phyloP scores from a whole-genome alignment of 2,113 vertebrate species.

The Aptenodytes patagonicus region DNA sequence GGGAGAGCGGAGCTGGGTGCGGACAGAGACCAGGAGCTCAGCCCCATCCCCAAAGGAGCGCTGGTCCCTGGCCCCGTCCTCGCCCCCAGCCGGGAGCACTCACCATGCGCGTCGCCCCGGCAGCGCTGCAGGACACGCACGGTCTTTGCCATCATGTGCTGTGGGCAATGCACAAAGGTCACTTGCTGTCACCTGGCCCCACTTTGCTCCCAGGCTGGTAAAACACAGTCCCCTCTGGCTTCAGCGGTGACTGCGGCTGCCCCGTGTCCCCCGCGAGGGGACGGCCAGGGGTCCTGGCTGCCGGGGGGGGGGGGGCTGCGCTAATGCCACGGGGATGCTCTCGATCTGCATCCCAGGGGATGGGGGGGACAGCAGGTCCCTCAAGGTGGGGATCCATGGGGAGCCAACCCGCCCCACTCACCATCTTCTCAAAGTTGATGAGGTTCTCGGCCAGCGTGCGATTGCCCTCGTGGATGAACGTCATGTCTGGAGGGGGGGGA shows the following conservation, averaged over 20 bases:
- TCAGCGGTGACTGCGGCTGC: neutral
- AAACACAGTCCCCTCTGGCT: neutral
- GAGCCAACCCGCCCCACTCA: constrained; percentile 44
- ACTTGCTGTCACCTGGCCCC: neutral
- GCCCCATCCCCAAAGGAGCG: rapidly evolving
- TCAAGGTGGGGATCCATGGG: rapidly evolving
- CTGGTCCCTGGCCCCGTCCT: rapidly evolving
- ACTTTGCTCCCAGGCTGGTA: neutral
- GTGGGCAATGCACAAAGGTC: neutral
- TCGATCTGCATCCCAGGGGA: neutral
- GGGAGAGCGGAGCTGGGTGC: constrained; percentile 84
- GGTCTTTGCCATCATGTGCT: constrained; percentile 93
- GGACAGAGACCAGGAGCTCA: neutral
- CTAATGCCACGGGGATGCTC: neutral
- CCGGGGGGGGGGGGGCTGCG: neutral
- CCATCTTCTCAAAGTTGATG: constrained; percentile 98
- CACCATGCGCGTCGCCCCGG: constrained; percentile 82
- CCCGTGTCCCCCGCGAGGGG: neutral
- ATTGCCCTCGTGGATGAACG: constrained; percentile 95
- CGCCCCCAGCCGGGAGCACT: neutral
- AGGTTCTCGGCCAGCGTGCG: constrained; percentile 84
- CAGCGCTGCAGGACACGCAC: constrained; percentile 83
- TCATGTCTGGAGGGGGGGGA: constrained; percentile 81
- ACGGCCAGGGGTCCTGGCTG: neutral
- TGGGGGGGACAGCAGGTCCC: neutral